Evolutionary conservation across 2,888 invertebrate genomes (phyloP).

Genomic region (Caradrina clavipalpis): DNA sequence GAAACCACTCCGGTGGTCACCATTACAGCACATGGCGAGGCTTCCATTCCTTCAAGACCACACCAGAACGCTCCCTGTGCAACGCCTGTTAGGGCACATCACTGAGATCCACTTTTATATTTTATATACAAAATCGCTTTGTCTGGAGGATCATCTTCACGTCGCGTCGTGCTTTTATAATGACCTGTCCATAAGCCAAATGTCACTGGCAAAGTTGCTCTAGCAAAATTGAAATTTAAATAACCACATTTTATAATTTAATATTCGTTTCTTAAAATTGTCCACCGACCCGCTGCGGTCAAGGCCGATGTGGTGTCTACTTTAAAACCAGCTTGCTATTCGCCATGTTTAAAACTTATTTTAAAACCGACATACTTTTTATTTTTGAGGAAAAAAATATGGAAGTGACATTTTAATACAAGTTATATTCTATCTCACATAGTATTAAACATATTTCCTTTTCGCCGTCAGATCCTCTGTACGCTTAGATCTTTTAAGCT

Average conservation of each 20-base stretch:
- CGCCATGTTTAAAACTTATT: background rate
- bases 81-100: no score
- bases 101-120: no score
- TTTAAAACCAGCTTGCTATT: slow-evolving; percentile 32
- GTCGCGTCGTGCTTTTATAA: background rate
- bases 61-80: no score
- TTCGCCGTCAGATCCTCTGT: no score
- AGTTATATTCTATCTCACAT: no score
- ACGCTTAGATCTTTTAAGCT: no score
- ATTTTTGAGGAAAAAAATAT: background rate
- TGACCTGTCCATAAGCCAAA: background rate
- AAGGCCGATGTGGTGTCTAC: slow-evolving; percentile 37
- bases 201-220: background rate
- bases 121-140: no score
- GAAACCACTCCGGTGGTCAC: no score
- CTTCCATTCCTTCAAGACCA: no score
- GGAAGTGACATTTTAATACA: background rate
- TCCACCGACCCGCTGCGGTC: slow-evolving; percentile 31
- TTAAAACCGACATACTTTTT: background rate
- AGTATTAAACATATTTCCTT: no score
- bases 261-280: slow-evolving; percentile 23
- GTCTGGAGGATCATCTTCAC: background rate
- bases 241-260: background rate
- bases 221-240: background rate
- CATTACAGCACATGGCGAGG: no score